phyloP scores from a whole-genome alignment of 1,140 invertebrate genomes.

The Drosophila bipectinata region DNA sequence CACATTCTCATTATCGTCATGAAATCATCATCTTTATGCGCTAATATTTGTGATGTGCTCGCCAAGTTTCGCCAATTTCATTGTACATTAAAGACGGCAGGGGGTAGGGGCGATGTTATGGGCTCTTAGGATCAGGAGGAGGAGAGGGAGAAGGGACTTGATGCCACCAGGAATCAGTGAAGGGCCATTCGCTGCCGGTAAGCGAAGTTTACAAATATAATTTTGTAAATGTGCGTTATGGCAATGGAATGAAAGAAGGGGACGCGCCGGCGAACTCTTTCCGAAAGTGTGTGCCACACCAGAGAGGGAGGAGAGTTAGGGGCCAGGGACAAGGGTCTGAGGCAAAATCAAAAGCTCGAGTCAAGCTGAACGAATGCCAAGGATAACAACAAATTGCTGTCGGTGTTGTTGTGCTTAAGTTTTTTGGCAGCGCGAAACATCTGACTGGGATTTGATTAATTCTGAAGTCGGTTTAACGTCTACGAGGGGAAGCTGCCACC shows the following conservation, averaged over 20 bases:
- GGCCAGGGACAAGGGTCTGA: background rate
- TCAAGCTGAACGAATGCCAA: slow-evolving; percentile 54
- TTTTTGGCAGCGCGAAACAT: slow-evolving; percentile 80
- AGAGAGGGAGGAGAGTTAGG: background rate
- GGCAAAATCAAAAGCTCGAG: slow-evolving; percentile 15
- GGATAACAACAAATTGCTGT: slow-evolving; percentile 65
- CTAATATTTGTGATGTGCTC: slow-evolving; percentile 80
- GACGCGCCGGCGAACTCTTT: slow-evolving; percentile 61
- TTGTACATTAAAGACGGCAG: slow-evolving; percentile 68
- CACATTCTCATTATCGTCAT: slow-evolving; percentile 73
- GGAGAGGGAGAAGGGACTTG: slow-evolving; percentile 10
- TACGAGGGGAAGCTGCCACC: slow-evolving; percentile 14
- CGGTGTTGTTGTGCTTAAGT: slow-evolving; percentile 72
- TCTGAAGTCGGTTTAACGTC: slow-evolving; percentile 80
- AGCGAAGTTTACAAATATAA: slow-evolving; percentile 79
- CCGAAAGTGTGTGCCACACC: slow-evolving; percentile 20
- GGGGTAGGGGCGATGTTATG: slow-evolving; percentile 2
- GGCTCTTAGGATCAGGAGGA: background rate
- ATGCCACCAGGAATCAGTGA: slow-evolving; percentile 17
- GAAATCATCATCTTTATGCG: slow-evolving; percentile 79
- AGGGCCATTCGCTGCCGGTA: slow-evolving; percentile 29
- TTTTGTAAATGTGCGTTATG: slow-evolving; percentile 80
- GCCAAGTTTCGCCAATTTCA: slow-evolving; percentile 77
- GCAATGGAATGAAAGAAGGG: slow-evolving; percentile 62
- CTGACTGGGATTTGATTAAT: slow-evolving; percentile 80